These are phyloP conservation scores for Momotus momota DNA, from an alignment of 2,797 vertebrate genomes.

Conservation along the genomic window DNA sequence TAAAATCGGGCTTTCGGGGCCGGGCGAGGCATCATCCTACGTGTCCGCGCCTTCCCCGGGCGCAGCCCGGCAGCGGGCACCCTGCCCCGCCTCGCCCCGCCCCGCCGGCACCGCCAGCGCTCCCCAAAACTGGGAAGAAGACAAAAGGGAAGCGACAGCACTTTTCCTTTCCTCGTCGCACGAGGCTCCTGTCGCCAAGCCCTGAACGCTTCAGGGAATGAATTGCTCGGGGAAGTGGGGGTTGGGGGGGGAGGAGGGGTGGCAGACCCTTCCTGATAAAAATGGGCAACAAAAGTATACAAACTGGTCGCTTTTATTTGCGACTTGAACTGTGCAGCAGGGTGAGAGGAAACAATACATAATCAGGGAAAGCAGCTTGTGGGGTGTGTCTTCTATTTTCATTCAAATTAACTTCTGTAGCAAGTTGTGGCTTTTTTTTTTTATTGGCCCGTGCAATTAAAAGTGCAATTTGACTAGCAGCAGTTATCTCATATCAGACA, in stretches of 20 bases:
- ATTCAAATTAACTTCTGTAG: constrained; percentile 51
- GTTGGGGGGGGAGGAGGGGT: too few species aligned
- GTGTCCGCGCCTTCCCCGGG: rapidly evolving
- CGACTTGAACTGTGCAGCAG: not conserved
- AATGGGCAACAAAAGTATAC: not conserved
- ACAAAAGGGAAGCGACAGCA: not conserved
- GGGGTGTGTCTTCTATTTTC: constrained; percentile 34
- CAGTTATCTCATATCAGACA: constrained; percentile 36
- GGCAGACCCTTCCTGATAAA: too few species aligned
- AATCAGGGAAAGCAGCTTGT: constrained; percentile 8
- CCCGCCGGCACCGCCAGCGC: rapidly evolving
- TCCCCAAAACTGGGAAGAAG: not conserved
- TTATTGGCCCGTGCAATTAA: constrained; percentile 19
- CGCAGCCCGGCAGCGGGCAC: rapidly evolving
- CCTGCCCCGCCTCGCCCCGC: not conserved
- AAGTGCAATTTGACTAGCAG: constrained; percentile 22
- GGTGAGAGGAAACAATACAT: not conserved
- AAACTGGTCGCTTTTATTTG: not conserved
- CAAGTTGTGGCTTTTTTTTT: not conserved
- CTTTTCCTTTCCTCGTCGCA: not conserved
- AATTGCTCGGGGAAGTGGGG: too few species aligned
- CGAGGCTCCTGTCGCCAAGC: not conserved
- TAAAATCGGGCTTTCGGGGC: rapidly evolving
- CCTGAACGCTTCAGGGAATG: rapidly evolving
- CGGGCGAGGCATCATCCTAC: rapidly evolving